Evolutionary conservation across 2,113 vertebrate species (phyloP).

Genomic region (Platycercus adscitus): DNA sequence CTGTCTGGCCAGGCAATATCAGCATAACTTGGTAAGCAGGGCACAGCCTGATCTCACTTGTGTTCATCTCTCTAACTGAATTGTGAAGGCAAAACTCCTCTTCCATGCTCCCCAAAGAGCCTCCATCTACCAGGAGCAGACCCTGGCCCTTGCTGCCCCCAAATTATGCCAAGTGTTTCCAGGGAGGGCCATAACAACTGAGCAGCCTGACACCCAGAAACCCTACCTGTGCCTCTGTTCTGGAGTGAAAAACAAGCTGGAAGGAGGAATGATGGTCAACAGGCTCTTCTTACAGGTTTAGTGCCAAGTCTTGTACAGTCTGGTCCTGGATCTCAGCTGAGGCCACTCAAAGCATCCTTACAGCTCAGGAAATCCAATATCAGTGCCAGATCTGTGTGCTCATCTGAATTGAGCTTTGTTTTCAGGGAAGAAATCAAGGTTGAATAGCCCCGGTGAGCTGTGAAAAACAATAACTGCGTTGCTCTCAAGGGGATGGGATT

Average conservation of each 20-base stretch:
- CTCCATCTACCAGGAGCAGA: neutral
- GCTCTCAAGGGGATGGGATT: neutral
- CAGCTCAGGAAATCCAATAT: neutral
- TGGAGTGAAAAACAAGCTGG: neutral
- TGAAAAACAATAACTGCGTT: neutral
- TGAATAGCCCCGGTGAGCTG: neutral
- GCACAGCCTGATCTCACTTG: neutral
- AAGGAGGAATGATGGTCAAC: neutral
- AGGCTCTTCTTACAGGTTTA: neutral
- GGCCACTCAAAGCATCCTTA: neutral
- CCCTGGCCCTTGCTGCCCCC: neutral
- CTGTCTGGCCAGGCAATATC: neutral
- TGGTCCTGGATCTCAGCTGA: neutral
- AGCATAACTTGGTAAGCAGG: neutral
- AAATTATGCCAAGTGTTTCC: neutral
- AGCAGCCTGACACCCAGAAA: neutral
- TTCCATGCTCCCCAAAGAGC: neutral
- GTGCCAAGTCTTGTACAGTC: neutral
- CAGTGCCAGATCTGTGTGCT: neutral
- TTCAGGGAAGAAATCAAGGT: neutral
- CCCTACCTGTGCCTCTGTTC: neutral
- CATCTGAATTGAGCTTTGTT: constrained; percentile 11
- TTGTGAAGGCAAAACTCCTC: neutral
- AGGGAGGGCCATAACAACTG: neutral
- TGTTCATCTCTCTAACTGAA: neutral